Evolutionary conservation across 2,113 vertebrate species (phyloP), one percentile per base, ranked within the genome.

Genomic region (Mus musculus): DNA sequence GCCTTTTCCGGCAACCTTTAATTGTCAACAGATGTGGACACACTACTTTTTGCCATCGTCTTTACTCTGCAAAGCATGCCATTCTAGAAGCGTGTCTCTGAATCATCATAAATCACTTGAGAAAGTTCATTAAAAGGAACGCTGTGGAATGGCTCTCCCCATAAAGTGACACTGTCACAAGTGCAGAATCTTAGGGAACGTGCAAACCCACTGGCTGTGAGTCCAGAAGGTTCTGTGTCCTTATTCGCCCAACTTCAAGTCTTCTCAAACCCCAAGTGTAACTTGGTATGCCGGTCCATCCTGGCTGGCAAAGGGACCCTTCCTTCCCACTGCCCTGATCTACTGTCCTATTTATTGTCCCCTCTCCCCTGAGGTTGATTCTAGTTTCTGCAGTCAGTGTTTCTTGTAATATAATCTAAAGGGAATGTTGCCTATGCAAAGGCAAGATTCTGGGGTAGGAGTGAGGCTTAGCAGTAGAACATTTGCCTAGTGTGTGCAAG

Each of bases 1-100:
- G 72, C 84, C 78, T 95, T 87, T 96, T 77, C 89, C 94, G 87
- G 42, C 72, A 96, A 91, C 26, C 49, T 97, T 91, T 96, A 91
- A 95, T 96, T 95, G 80, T 95, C 86, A 88, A 30, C 95, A 96
- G 90, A 96, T 97, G 88, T 95, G 80, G 90, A 88, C 75, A 88
- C 22, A 54, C 90, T 90, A 73, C 78, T 88, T 96, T 90, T 90
- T 28, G 54, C 76, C 85, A 75, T 76, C 89, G 75, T 90, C 93
- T 96, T 95, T 91, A 84, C 89, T 97, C 93, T 92, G 71, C 59
- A 84, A 93, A 78, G 90, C 93, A 88, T 14, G 65, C 75, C 49
- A 81, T 80, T 92, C 88, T 75, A 94, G 80, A 94, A 3, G 7
- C 72, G 46, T 49, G 52, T 91, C 69, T 89, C 78, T 19, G 49